A percentile compares a stretch with the other conserved stretches of the same genome.
Evolutionary conservation across 1,140 invertebrate species (phyloP).

Genomic region (Tribolium madens): DNA sequence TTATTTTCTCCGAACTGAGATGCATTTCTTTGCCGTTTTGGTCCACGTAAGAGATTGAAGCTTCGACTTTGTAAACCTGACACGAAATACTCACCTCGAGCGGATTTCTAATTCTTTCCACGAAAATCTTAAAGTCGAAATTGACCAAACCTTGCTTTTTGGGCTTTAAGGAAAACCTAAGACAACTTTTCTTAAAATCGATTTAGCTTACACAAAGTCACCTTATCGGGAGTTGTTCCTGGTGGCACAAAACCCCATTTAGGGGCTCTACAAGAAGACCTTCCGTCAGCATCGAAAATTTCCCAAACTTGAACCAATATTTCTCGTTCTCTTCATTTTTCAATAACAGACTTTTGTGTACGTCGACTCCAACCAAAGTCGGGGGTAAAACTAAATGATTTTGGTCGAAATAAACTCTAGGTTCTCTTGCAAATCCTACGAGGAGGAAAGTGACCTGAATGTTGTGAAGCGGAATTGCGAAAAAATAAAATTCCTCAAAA

Average conservation of each 20-base stretch:
- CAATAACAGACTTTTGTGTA: constrained; percentile 56
- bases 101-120: constrained; percentile 64
- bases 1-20: constrained; percentile 59
- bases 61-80: constrained; percentile 60
- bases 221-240: constrained; percentile 55
- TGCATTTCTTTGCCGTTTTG: constrained; percentile 46
- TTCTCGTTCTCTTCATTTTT: constrained; percentile 64
- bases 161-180: constrained; percentile 64
- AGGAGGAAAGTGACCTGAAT: constrained; percentile 64
- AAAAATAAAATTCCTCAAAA: constrained; percentile 66
- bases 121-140: constrained; percentile 63
- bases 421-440: constrained; percentile 64
- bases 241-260: constrained; percentile 60
- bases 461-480: constrained; percentile 64
- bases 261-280: constrained; percentile 56
- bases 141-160: constrained; percentile 59
- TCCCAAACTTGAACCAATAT: constrained; percentile 61
- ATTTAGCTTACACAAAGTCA: no score
- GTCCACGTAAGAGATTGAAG: constrained; percentile 48
- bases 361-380: constrained; percentile 59
- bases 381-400: constrained; percentile 62
- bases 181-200: constrained; percentile 35
- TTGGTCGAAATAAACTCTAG: constrained; percentile 61
- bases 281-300: not conserved
- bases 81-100: constrained; percentile 61